These are phyloP conservation scores for Mylabris sibirica DNA, from an alignment of 2,888 invertebrate species.

Conservation along the genomic window DNA sequence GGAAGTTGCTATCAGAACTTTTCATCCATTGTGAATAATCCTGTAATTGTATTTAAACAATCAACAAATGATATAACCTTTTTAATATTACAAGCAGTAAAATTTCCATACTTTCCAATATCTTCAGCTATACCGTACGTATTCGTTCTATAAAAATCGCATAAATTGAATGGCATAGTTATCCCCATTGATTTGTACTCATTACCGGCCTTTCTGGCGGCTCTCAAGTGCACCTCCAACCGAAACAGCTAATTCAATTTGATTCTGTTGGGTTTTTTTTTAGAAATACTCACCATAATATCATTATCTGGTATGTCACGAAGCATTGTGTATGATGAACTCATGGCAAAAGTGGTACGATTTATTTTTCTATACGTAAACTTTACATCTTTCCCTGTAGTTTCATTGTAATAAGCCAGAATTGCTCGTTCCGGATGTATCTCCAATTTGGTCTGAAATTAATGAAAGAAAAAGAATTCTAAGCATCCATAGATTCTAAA, in stretches of 20 bases:
- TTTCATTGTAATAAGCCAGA: conserved; percentile 3
- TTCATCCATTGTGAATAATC: too few species aligned
- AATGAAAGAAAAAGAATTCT: neutral
- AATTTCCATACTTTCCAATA: conserved; percentile 10
- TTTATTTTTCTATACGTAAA: neutral
- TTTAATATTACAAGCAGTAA: conserved; percentile 5
- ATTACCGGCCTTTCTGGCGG: neutral
- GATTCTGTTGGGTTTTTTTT: neutral
- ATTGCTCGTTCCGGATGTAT: neutral
- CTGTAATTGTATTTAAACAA: neutral
- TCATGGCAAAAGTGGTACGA: neutral
- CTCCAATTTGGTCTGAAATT: neutral
- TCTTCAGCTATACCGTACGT: conserved; percentile 9
- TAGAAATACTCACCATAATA: neutral
- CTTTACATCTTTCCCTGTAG: neutral
- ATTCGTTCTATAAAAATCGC: conserved; percentile 3
- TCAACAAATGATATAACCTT: conserved; percentile 5
- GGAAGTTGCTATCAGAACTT: too few species aligned
- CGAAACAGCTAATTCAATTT: neutral
- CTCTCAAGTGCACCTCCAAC: neutral
- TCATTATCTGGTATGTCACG: neutral
- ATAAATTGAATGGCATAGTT: neutral
- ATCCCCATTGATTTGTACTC: neutral
- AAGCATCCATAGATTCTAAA: neutral
- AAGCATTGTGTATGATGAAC: neutral